phyloP scores from a whole-genome alignment of 2,888 invertebrate species.

The Drosophila kanekoi region DNA sequence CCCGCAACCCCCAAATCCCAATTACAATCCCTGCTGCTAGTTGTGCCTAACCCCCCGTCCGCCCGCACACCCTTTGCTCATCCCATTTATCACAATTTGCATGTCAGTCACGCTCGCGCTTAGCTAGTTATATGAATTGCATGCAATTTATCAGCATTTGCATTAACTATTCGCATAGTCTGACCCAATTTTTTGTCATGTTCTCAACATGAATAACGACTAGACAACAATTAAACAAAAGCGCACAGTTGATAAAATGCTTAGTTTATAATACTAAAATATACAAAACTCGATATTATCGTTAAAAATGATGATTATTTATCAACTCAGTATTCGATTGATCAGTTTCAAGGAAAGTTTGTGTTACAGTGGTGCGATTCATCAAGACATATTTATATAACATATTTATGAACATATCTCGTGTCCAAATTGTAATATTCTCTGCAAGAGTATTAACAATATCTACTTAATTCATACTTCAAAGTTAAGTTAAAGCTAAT shows the following conservation, averaged over 20 bases:
- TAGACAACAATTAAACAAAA: conserved; percentile 15
- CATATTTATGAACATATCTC: too few relatives aligned
- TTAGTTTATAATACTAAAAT: too few relatives aligned
- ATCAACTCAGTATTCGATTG: too few relatives aligned
- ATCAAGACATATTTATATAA: too few relatives aligned
- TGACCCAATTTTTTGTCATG: conserved; percentile 28
- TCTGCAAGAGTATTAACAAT: too few relatives aligned
- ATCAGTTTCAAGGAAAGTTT: too few relatives aligned
- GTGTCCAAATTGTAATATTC: too few relatives aligned
- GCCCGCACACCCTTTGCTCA: conserved; percentile 11
- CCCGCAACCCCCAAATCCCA: not conserved
- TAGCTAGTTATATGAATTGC: conserved; percentile 69
- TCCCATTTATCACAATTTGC: conserved; percentile 79
- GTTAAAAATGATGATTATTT: too few relatives aligned
- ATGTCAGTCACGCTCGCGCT: conserved; percentile 81
- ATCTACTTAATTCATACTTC: too few relatives aligned
- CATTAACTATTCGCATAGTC: conserved; percentile 36
- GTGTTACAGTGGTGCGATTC: too few relatives aligned
- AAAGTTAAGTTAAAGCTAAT: too few relatives aligned
- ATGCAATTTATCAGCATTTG: conserved; percentile 77
- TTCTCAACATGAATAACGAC: conserved; percentile 5
- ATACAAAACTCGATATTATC: too few relatives aligned
- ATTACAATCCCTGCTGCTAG: not conserved
- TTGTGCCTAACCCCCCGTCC: not conserved
- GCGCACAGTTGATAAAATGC: not conserved